Evolutionary conservation across 2,797 vertebrate species (phyloP).

Genomic region (Sparidentex hasta): DNA sequence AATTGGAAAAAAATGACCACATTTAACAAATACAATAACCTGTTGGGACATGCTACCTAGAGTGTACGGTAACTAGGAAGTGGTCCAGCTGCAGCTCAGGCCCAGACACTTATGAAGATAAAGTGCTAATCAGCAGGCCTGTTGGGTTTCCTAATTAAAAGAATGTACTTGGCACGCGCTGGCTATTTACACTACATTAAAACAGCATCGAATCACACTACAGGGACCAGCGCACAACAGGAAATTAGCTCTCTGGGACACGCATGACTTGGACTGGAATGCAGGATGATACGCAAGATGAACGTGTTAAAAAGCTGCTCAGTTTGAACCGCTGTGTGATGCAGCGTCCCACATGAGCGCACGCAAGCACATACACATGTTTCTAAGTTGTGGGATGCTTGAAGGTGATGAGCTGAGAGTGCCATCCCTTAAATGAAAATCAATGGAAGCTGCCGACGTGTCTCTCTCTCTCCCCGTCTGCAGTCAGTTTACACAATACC

Average conservation of each 20-base stretch:
- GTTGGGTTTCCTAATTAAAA: conserved; percentile 71
- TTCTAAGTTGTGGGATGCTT: conserved; percentile 22
- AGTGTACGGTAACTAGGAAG: conserved; percentile 44
- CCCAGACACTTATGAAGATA: conserved; percentile 67
- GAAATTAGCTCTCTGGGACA: conserved; percentile 37
- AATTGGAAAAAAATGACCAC: neutral
- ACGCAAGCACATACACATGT: neutral
- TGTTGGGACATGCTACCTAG: conserved; percentile 47
- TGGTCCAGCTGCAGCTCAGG: conserved; percentile 45
- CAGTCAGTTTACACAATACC: conserved; percentile 56
- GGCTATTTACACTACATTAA: conserved; percentile 67
- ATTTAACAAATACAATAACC: conserved; percentile 12
- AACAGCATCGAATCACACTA: conserved; percentile 52
- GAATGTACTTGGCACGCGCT: conserved; percentile 56
- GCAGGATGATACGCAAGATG: neutral
- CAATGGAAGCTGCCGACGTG: conserved; percentile 54
- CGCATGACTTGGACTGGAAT: conserved; percentile 15
- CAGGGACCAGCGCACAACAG: conserved; percentile 27
- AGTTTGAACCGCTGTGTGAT: neutral
- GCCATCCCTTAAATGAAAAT: conserved; percentile 70
- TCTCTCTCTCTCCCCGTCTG: conserved; percentile 23
- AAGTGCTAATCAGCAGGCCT: conserved; percentile 69
- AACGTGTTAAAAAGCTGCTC: neutral
- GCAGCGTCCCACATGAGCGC: neutral
- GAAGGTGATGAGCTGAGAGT: conserved; percentile 42